Percentiles rank a stretch among this genome's conserved stretches.
Conservation (phyloP, 1,140 invertebrate species). For the Sycophaga agraensis region DNA sequence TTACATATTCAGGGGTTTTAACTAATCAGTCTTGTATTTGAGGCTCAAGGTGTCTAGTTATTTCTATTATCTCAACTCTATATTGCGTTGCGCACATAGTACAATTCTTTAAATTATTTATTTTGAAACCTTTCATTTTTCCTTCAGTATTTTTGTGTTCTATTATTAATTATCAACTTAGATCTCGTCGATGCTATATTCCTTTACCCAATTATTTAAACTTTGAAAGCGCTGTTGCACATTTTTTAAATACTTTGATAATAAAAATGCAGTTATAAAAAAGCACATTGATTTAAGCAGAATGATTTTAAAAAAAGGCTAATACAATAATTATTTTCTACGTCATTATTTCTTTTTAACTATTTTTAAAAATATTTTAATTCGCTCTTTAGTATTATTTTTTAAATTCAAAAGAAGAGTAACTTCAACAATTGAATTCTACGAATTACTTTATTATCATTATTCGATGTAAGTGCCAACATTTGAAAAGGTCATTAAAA, state of each 20-base stretch:
- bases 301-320: too few relatives aligned
- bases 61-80: conserved; percentile 37
- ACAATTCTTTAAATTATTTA: conserved; percentile 34
- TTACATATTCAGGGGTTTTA: conserved; percentile 54
- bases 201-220: too few relatives aligned
- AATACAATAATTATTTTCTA: too few relatives aligned
- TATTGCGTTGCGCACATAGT: conserved; percentile 43
- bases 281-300: too few relatives aligned
- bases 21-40: conserved; percentile 60
- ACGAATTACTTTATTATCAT: not conserved
- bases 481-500: too few relatives aligned
- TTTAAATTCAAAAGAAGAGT: too few relatives aligned
- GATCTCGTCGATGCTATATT: conserved; percentile 32
- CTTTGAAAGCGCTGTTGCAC: not conserved
- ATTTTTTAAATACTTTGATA: conserved; percentile 1
- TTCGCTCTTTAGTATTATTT: too few relatives aligned
- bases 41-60: conserved; percentile 56
- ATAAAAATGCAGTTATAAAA: too few relatives aligned
- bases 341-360: too few relatives aligned
- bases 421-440: too few relatives aligned
- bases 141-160: conserved; percentile 16
- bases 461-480: not conserved
- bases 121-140: conserved; percentile 21
- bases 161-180: conserved; percentile 30
- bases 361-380: too few relatives aligned